Conservation (phyloP, 2,797 vertebrate species). For the Alfaro cultratus region DNA sequence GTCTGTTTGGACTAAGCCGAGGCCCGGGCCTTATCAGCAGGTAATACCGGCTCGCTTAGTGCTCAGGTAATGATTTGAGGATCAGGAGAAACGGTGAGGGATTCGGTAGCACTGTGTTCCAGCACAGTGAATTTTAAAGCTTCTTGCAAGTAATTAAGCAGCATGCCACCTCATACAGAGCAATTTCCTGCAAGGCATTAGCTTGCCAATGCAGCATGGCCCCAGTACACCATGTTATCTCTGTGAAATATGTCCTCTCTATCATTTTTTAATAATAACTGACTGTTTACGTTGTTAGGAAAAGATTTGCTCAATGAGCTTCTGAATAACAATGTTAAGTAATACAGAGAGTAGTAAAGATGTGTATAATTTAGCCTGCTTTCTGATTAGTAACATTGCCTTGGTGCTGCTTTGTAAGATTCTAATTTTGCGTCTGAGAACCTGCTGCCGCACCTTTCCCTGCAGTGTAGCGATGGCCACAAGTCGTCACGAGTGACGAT, state of each 20-base stretch:
- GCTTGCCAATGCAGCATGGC: conserved; percentile 60
- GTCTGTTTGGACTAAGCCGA: conserved; percentile 57
- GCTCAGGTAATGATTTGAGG: conserved; percentile 72
- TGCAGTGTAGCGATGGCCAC: not conserved
- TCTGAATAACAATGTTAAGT: conserved; percentile 68
- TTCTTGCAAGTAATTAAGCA: conserved; percentile 80
- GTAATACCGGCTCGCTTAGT: conserved; percentile 69
- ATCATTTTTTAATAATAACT: conserved; percentile 80
- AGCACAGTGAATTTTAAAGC: conserved; percentile 72
- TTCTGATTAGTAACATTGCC: conserved; percentile 51
- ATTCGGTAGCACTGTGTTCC: conserved; percentile 61
- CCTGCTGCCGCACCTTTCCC: conserved; percentile 46
- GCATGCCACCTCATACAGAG: conserved; percentile 75
- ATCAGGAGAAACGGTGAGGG: conserved; percentile 56
- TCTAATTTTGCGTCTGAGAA: conserved; percentile 49
- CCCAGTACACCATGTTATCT: conserved; percentile 70
- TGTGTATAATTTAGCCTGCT: conserved; percentile 38
- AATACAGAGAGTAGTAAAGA: conserved; percentile 56
- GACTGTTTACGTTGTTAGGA: conserved; percentile 68
- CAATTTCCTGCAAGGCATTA: conserved; percentile 76
- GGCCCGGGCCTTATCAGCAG: conserved; percentile 55
- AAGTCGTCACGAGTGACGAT: conserved; percentile 56
- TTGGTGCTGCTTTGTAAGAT: conserved; percentile 59
- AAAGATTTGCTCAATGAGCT: conserved; percentile 68
- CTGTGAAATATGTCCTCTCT: conserved; percentile 76